Base-by-base conservation (phyloP, 2,888 invertebrate genomes). In the Eumacrocentrus americanus region DNA sequence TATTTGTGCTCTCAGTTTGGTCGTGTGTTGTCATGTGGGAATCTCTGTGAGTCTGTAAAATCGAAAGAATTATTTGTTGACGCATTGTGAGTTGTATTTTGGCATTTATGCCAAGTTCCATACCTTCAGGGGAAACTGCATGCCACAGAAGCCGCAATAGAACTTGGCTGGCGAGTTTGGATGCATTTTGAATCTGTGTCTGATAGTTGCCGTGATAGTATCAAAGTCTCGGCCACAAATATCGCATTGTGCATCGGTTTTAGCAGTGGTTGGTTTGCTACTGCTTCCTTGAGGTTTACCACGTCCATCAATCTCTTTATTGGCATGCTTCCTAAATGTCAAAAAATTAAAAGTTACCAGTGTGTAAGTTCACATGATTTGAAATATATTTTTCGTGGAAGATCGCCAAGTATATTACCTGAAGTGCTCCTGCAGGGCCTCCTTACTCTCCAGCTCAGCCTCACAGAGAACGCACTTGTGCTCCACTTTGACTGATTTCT, bases 111-210 rank as follows among this genome's bases (percentile, higher is more conserved):
- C n/a, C 1, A 50, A 50, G 2, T 35, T 53, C 63, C 34, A 75
- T 80, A 86, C 85, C 83, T 87, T 87, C 73, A 89, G 81, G 7
- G 88, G 88, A 75, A 89, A 89, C 55, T 88, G 85, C 82, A 87
- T 88, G 6, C 89, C 89, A 75, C 89, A 89, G 81, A 85, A 85
- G 22, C 85, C 84, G 63, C 89, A 89, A 75, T 86, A 88, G 76
- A 87, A 84, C 74, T 88, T 88, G 18, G 84, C 82, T 46, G 84
- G 84, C 72, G 85, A 85, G 63, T 86, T 84, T 1, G 86, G 87
- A 81, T 89, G 89, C 65, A 85, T 82, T 72, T 85, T 86, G 74
- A 87, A 88, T 77, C 87, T 87, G 81, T 89, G 89, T 69, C 87
- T 86, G 68, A 89, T 88, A 3, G 88, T 88, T 63, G 85, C 84